A percentile compares a stretch with the other conserved stretches of the same genome.
Conservation (phyloP, 2,797 vertebrate genomes). For the Scolopax bukidnonensis region DNA sequence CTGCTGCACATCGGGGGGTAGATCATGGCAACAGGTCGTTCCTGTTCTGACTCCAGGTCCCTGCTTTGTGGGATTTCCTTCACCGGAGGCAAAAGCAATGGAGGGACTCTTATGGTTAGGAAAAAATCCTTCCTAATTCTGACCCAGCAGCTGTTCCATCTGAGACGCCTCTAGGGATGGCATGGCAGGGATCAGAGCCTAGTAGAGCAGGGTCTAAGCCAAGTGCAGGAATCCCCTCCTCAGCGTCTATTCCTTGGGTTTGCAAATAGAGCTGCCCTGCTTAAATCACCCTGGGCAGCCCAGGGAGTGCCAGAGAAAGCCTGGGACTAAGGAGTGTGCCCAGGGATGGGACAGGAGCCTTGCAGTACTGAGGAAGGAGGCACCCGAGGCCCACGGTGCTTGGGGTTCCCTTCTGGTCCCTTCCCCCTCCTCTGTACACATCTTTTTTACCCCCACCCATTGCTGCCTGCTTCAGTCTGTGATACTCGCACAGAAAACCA, state of each 20-base stretch:
- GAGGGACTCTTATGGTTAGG: constrained; percentile 21
- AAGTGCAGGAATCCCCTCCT: neutral
- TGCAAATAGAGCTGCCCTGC: neutral
- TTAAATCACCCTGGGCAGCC: neutral
- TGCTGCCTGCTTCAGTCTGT: neutral
- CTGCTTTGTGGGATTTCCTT: constrained; percentile 18
- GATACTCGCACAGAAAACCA: neutral
- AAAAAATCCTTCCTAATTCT: constrained; percentile 65
- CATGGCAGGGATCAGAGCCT: constrained; percentile 40
- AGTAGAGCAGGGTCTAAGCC: constrained; percentile 22
- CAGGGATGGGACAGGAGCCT: neutral
- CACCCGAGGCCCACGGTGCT: neutral
- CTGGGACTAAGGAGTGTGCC: neutral
- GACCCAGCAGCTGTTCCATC: constrained; percentile 59
- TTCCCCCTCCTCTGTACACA: neutral
- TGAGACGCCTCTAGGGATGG: constrained; percentile 43
- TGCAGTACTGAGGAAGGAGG: neutral
- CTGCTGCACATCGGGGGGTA: neutral
- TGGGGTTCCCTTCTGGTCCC: neutral
- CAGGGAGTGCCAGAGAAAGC: neutral
- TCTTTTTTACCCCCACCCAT: neutral
- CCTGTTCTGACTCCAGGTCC: neutral
- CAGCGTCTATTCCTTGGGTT: neutral
- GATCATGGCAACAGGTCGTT: neutral
- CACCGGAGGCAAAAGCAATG: neutral